These are phyloP conservation scores for Nephrotoma guestfalica DNA, from an alignment of 2,888 invertebrate genomes.

Conservation along the genomic window DNA sequence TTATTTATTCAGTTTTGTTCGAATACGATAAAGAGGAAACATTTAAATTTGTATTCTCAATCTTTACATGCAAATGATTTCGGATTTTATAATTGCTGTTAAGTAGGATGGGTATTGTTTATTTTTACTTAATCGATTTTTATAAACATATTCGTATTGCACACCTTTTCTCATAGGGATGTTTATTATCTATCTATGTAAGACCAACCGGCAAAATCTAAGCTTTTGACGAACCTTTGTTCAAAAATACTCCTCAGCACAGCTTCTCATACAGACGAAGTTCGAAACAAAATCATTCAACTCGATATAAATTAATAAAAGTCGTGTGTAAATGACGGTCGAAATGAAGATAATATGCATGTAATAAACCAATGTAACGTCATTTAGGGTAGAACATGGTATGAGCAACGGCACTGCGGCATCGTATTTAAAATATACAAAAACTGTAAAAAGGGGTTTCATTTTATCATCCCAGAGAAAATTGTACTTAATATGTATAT, in stretches of 20 bases:
- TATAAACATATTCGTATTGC: too few relatives aligned
- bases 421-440: background rate
- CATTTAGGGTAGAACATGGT: background rate
- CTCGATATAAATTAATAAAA: background rate
- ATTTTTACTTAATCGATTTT: too few relatives aligned
- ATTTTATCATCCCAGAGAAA: background rate
- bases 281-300: background rate
- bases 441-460: background rate
- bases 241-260: too few relatives aligned
- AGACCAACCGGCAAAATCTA: too few relatives aligned
- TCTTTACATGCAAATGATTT: background rate
- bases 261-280: too few relatives aligned
- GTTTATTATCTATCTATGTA: too few relatives aligned
- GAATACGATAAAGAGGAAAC: background rate
- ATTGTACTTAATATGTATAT: background rate
- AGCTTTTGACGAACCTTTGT: too few relatives aligned
- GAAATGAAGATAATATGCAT: background rate
- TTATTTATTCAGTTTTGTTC: background rate
- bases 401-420: background rate
- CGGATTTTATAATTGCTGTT: background rate
- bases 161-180: too few relatives aligned
- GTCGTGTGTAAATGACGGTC: background rate
- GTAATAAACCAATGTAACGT: background rate
- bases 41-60: background rate
- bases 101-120: too few relatives aligned